Conservation (phyloP, 2,797 vertebrate genomes). For the Melanotaenia nigrans region DNA sequence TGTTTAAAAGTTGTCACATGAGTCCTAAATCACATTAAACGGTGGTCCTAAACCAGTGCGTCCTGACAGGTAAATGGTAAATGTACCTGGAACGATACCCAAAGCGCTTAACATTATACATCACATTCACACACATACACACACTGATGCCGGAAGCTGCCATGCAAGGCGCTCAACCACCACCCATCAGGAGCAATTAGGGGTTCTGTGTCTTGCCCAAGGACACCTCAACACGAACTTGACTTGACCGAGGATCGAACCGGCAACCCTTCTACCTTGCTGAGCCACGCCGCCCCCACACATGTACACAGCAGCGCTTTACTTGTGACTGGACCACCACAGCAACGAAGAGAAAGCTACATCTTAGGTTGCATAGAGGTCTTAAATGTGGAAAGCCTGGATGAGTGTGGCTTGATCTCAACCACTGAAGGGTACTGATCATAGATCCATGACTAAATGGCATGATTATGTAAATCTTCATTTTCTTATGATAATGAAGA, state of each 20-base stretch:
- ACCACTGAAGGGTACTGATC: neutral
- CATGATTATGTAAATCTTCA: neutral
- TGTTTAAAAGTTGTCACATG: neutral
- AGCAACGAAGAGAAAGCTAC: neutral
- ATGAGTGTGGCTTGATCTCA: neutral
- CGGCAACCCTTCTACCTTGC: too few relatives aligned
- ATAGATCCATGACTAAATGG: neutral
- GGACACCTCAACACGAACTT: too few relatives aligned
- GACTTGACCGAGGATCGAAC: too few relatives aligned
- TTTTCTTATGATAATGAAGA: neutral
- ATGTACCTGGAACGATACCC: too few relatives aligned
- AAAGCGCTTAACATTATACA: too few relatives aligned
- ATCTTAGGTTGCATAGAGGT: neutral
- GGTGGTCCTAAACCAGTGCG: neutral
- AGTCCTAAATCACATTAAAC: neutral
- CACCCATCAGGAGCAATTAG: too few relatives aligned
- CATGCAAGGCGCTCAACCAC: too few relatives aligned
- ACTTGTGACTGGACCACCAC: neutral
- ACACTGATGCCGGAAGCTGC: too few relatives aligned
- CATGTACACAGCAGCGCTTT: neutral
- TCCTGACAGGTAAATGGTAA: too few relatives aligned
- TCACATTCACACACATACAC: too few relatives aligned
- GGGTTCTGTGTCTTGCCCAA: too few relatives aligned
- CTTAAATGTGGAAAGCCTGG: constrained; percentile 5
- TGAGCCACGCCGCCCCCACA: neutral